Percentiles rank a stretch among this genome's conserved stretches.
These are phyloP conservation scores for Drosophila meridionalis DNA, from an alignment of 2,888 invertebrate species.

Conservation along the genomic window DNA sequence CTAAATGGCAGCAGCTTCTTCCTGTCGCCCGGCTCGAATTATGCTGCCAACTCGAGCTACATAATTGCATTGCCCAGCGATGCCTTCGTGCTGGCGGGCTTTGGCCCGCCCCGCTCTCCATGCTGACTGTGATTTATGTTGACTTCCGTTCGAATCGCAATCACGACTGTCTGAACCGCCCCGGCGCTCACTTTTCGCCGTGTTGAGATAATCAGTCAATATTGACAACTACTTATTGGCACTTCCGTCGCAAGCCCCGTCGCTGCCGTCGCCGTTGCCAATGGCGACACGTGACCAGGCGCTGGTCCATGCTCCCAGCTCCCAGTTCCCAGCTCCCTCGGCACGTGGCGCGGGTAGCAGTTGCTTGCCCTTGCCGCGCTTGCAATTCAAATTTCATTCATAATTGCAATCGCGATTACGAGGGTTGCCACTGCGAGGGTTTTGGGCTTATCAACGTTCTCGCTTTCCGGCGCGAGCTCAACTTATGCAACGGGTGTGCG, in stretches of 20 bases:
- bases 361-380: conserved; percentile 32
- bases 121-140: conserved; percentile 72
- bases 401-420: conserved; percentile 64
- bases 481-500: conserved; percentile 42
- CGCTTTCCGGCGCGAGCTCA: conserved; percentile 21
- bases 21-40: conserved; percentile 70
- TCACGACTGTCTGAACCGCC: conserved; percentile 50
- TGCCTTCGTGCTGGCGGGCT: not conserved
- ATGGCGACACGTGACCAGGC: conserved; percentile 57
- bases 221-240: conserved; percentile 84
- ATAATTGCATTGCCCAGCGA: conserved; percentile 68
- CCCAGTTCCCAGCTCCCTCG: conserved; percentile 17
- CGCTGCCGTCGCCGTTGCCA: conserved; percentile 15
- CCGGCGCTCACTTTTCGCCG: conserved; percentile 40
- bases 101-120: conserved; percentile 11
- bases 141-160: conserved; percentile 74
- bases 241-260: conserved; percentile 71
- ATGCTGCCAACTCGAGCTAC: conserved; percentile 64
- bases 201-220: conserved; percentile 83
- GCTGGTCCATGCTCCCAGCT: conserved; percentile 19
- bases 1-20: conserved; percentile 79
- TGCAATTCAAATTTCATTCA: conserved; percentile 78
- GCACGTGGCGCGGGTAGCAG: conserved; percentile 43
- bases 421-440: conserved; percentile 25
- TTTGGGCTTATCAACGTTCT: conserved; percentile 33